phyloP scores from a whole-genome alignment of 2,888 invertebrate genomes.

The Beris morrisii region DNA sequence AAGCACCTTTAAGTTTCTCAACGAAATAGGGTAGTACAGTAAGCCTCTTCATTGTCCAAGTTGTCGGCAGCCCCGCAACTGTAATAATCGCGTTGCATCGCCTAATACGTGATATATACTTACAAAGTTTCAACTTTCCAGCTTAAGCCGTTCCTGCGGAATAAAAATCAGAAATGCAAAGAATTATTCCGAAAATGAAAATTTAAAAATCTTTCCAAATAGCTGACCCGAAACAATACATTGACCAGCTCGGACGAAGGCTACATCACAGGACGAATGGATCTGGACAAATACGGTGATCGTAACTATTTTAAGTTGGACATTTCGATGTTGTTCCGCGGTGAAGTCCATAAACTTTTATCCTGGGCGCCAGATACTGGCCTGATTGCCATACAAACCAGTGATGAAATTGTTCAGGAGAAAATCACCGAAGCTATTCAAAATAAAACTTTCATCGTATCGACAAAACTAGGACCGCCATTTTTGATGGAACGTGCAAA shows the following conservation, averaged over 20 bases:
- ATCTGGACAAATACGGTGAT: slow-evolving; percentile 62
- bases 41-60: no score
- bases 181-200: no score
- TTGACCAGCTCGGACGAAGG: slow-evolving; percentile 7
- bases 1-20: no score
- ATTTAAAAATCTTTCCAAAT: neutral
- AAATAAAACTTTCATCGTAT: slow-evolving; percentile 33
- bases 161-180: no score
- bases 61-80: no score
- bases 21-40: no score
- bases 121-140: no score
- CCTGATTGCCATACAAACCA: slow-evolving; percentile 43
- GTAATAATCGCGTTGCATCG: no score
- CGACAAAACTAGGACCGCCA: slow-evolving; percentile 24
- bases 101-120: no score
- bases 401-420: slow-evolving; percentile 52
- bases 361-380: slow-evolving; percentile 53
- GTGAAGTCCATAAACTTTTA: slow-evolving; percentile 61
- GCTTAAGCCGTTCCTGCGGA: no score
- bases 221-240: slow-evolving; percentile 23
- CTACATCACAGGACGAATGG: slow-evolving; percentile 46
- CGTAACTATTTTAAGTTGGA: slow-evolving; percentile 65
- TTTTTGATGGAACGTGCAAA: slow-evolving; percentile 27
- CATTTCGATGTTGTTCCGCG: slow-evolving; percentile 51
- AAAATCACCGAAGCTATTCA: slow-evolving; percentile 55